Evolutionary conservation across 2,797 vertebrate genomes (phyloP).

Genomic region (Scomberomorus guttatus): DNA sequence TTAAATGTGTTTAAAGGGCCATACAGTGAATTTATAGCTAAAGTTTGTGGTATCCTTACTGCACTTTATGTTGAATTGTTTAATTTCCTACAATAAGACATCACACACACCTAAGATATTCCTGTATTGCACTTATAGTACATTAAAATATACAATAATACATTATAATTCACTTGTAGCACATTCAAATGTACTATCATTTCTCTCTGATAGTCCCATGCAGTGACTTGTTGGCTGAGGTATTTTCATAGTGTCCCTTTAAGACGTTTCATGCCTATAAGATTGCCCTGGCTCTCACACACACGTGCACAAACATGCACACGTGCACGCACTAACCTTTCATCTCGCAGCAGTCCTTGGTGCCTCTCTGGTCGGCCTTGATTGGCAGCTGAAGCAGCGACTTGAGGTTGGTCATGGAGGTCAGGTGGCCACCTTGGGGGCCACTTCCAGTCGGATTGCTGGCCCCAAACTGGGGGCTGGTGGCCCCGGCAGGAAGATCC

Average conservation of each 20-base stretch:
- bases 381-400: constrained; percentile 92
- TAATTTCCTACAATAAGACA: neutral
- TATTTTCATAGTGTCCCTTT: constrained; percentile 48
- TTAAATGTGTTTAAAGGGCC: neutral
- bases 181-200: neutral
- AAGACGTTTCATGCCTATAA: constrained; percentile 39
- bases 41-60: neutral
- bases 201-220: accelerated
- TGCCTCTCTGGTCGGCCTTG: constrained; percentile 88
- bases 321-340: constrained; percentile 81
- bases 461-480: constrained; percentile 85
- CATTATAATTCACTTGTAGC: neutral
- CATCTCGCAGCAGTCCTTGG: constrained; percentile 89
- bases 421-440: constrained; percentile 84
- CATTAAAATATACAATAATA: neutral
- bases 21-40: neutral
- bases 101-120: neutral
- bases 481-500: constrained; percentile 84
- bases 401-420: constrained; percentile 91
- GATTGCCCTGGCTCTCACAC: neutral
- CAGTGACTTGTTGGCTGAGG: constrained; percentile 10
- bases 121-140: too few relatives aligned
- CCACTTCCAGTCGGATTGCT: constrained; percentile 76
- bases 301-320: constrained; percentile 2
- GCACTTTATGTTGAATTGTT: neutral